Evolutionary conservation across 2,113 vertebrate genomes (phyloP).

Genomic region (Lycaon pictus): DNA sequence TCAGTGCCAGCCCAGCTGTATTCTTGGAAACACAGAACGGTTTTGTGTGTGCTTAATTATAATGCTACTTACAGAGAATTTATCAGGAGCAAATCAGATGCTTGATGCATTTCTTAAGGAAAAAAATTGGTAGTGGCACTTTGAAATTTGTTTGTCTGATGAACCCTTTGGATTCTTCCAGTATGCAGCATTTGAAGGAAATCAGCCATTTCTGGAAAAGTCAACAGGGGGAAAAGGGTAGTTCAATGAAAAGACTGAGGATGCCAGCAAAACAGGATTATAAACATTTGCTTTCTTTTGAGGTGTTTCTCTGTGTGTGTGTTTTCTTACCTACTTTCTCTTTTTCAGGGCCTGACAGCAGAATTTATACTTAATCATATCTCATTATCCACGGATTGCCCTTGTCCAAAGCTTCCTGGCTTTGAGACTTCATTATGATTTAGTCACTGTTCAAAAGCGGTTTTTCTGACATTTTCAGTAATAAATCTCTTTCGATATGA

Average conservation of each 20-base stretch:
- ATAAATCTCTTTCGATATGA: constrained; percentile 18
- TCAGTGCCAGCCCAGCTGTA: constrained; percentile 70
- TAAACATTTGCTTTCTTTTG: constrained; percentile 50
- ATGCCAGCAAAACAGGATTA: neutral
- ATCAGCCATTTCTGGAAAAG: constrained; percentile 62
- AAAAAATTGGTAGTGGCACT: constrained; percentile 20
- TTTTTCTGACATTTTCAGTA: neutral
- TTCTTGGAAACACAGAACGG: constrained; percentile 65
- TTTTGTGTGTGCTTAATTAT: constrained; percentile 76
- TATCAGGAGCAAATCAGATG: constrained; percentile 64
- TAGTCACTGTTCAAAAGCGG: neutral
- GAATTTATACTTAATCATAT: constrained; percentile 3
- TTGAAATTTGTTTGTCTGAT: constrained; percentile 69
- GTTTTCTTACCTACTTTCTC: constrained; percentile 6
- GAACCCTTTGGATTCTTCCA: constrained; percentile 59
- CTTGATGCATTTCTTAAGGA: constrained; percentile 44
- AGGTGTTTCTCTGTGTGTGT: neutral
- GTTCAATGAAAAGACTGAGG: constrained; percentile 23
- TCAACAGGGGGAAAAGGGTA: neutral
- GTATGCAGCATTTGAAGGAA: constrained; percentile 47
- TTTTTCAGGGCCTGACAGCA: neutral
- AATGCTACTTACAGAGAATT: constrained; percentile 76
- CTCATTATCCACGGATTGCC: neutral
- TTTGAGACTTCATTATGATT: neutral
- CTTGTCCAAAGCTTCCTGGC: neutral